Base-by-base conservation (phyloP, 2,113 vertebrate species). In the Python bivittatus region DNA sequence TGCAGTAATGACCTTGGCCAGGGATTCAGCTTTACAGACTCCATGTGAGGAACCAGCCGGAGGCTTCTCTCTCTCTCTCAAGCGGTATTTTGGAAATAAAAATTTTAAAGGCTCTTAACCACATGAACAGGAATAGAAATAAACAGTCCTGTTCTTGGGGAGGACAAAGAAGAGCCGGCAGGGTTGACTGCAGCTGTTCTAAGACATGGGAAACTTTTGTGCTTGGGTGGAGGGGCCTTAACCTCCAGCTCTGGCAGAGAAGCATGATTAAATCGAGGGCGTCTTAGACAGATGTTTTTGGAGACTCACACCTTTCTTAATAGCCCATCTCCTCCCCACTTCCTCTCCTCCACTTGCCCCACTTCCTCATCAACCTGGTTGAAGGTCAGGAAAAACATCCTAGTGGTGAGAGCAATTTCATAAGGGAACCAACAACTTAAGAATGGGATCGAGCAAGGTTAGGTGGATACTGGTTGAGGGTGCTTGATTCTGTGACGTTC, bases 1-100 rank as follows among this genome's bases (percentile, higher is more conserved):
- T 93, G 95, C 96, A 95, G 92, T 86, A 95, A 96, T 95, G 96
- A 96, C 95, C 96, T 96, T 97, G 97, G 95, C 96, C 94, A 91
- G 94, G 0, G 4, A 95, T 97, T 97, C 95, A 93, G 95, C 95
- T 94, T 94, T 94, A 96, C 94, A 94, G 95, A 52, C 94, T 96
- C 93, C 96, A 93, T 96, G 95, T 8, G 57, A 92, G 90, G 84
- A 94, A 95, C 94, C 92, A 84, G 95, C 94, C 22, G 0, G 7
- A 25, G 23, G 20, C 58, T 27, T 3, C 88, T 0, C 91, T 90
- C 91, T 94, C 89, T 91, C 89, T 94, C 93, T 25, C 13, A 93
- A 95, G 52, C 91, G 91, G 86, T 95, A 95, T 91, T 97, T 96
- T 95, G 94, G 94, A 96, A 96, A 94, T 93, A 93, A 96, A 93